Percentiles rank a stretch among this genome's conserved stretches.
phyloP scores from a whole-genome alignment of 1,140 invertebrate species.

The Trachymyrmex cornetzi region DNA sequence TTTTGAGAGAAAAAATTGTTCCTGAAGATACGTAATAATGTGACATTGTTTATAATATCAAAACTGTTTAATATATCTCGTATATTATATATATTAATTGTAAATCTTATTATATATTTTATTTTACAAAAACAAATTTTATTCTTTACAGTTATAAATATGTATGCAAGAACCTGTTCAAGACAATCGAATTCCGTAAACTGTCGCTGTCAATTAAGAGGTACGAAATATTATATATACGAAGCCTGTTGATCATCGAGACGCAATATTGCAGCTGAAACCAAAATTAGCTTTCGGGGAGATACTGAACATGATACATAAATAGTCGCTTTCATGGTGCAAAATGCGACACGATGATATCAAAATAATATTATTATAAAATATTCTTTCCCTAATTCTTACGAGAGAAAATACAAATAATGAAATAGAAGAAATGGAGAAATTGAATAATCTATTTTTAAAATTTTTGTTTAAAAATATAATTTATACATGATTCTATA shows the following conservation, averaged over 20 bases:
- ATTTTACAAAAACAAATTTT: not conserved
- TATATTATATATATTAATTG: too few relatives aligned
- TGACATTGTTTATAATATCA: not conserved
- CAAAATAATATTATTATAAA: constrained; percentile 31
- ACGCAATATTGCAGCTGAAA: constrained; percentile 62
- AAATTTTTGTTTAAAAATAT: not conserved
- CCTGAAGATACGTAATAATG: not conserved
- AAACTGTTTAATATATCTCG: not conserved
- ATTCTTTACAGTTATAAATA: not conserved
- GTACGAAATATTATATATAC: constrained; percentile 42
- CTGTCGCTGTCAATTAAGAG: constrained; percentile 22
- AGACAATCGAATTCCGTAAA: not conserved
- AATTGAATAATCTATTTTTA: not conserved
- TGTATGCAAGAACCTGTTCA: not conserved
- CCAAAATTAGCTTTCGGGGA: constrained; percentile 55
- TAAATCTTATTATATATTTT: too few relatives aligned
- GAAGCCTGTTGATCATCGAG: constrained; percentile 42
- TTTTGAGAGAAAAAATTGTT: not conserved
- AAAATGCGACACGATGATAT: constrained; percentile 26
- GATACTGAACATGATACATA: constrained; percentile 39
- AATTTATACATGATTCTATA: not conserved
- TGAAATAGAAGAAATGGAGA: too few relatives aligned
- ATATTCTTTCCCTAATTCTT: not conserved
- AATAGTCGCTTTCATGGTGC: constrained; percentile 59
- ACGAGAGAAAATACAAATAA: not conserved